Conservation (phyloP, 2,797 vertebrate species). For the Siniperca undulata region DNA sequence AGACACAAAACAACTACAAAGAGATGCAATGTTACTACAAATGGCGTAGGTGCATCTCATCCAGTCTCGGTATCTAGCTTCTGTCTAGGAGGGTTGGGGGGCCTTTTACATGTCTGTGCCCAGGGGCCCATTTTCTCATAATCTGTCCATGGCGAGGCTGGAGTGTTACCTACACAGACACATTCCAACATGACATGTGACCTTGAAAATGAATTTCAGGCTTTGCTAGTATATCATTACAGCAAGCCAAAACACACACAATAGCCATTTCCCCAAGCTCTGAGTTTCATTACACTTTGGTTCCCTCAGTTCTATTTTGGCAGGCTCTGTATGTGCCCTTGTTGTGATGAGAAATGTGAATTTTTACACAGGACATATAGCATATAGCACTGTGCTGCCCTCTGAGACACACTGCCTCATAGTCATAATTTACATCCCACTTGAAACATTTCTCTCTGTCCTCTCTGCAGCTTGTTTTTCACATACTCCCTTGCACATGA, state of each 20-base stretch:
- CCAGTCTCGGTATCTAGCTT: background rate
- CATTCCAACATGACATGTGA: constrained; percentile 54
- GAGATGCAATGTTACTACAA: background rate
- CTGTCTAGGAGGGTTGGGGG: background rate
- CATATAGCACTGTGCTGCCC: constrained; percentile 39
- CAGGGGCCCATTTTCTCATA: constrained; percentile 16
- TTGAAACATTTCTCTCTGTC: constrained; percentile 66
- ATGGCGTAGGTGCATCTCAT: background rate
- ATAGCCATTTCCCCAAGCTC: constrained; percentile 66
- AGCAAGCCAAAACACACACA: constrained; percentile 65
- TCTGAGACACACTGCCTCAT: constrained; percentile 49
- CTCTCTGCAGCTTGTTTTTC: constrained; percentile 66
- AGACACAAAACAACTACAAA: background rate
- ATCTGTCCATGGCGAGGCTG: constrained; percentile 14
- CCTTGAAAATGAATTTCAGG: constrained; percentile 72
- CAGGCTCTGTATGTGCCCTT: constrained; percentile 69
- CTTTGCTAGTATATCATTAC: constrained; percentile 57
- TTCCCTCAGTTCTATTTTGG: constrained; percentile 68
- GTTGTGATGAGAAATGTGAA: constrained; percentile 73
- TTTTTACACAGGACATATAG: constrained; percentile 48
- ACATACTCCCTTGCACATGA: constrained; percentile 61
- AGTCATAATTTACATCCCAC: constrained; percentile 73
- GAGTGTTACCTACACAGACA: constrained; percentile 36
- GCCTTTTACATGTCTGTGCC: constrained; percentile 3
- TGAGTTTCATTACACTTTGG: constrained; percentile 67